Evolutionary conservation across 2,797 vertebrate genomes (phyloP).

Genomic region (Uromys caudimaculatus): DNA sequence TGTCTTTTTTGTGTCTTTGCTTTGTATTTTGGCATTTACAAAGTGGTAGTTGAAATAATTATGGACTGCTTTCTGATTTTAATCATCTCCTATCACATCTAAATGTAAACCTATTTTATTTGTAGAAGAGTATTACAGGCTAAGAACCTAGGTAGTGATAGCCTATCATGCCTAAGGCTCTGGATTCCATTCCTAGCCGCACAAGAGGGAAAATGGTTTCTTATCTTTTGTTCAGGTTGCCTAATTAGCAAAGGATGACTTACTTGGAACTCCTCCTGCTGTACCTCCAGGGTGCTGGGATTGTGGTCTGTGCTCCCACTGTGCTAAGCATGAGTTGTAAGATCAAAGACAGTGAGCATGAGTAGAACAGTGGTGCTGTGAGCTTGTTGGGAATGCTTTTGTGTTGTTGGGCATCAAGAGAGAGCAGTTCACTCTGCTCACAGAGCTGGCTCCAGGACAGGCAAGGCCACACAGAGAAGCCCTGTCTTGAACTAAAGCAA

Average conservation of each 20-base stretch:
- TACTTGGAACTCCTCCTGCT: neutral
- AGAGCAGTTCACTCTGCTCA: neutral
- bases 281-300: neutral
- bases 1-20: neutral
- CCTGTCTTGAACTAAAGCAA: neutral
- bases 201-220: neutral
- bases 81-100: neutral
- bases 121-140: neutral
- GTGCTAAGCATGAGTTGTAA: neutral
- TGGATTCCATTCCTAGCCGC: neutral
- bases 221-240: neutral
- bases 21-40: neutral
- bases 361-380: neutral
- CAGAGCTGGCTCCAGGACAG: neutral
- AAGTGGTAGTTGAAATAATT: neutral
- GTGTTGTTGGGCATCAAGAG: neutral
- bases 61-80: neutral
- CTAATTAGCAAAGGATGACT: neutral
- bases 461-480: neutral
- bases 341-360: neutral
- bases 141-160: neutral
- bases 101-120: neutral
- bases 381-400: neutral
- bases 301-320: neutral
- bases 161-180: neutral